A percentile compares a stretch with the other conserved stretches of the same genome.
Conservation (phyloP, 2,888 invertebrate genomes). For the Ectropis crepuscularia region DNA sequence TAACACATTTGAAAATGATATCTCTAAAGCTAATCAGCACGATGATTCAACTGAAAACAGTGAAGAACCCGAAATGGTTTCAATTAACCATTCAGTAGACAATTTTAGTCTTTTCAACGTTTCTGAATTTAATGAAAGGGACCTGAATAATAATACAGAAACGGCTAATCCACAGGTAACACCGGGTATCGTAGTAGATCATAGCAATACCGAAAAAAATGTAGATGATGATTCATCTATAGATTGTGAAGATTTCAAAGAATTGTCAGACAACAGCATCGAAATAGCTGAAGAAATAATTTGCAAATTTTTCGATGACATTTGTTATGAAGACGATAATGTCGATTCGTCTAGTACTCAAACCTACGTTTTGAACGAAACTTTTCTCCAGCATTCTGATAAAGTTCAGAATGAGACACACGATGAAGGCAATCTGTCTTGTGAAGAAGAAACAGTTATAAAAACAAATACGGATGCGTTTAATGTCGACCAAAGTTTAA, state of each 20-base stretch:
- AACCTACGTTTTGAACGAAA: constrained; percentile 7
- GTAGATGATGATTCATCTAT: constrained; percentile 24
- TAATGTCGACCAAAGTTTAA: not conserved
- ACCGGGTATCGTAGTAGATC: not conserved
- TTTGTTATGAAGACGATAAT: constrained; percentile 5
- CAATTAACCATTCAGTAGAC: not conserved
- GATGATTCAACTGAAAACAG: not conserved
- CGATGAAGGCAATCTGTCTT: not conserved
- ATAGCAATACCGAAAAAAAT: constrained; percentile 5
- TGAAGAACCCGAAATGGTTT: not conserved
- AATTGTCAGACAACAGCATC: constrained; percentile 29
- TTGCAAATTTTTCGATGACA: constrained; percentile 43
- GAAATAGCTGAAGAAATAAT: constrained; percentile 38
- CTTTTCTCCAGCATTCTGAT: constrained; percentile 1
- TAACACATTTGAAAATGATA: not conserved
- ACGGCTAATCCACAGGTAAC: not conserved
- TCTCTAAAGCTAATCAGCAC: not conserved
- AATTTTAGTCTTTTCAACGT: constrained; percentile 12
- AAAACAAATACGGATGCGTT: constrained; percentile 1
- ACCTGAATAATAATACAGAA: constrained; percentile 15
- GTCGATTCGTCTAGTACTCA: not conserved
- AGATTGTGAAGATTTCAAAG: constrained; percentile 36
- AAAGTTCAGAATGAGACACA: constrained; percentile 4
- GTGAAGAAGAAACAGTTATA: constrained; percentile 28
- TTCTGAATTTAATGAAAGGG: constrained; percentile 6